phyloP scores from a whole-genome alignment of 2,888 invertebrate genomes.

The Archips xylosteana region DNA sequence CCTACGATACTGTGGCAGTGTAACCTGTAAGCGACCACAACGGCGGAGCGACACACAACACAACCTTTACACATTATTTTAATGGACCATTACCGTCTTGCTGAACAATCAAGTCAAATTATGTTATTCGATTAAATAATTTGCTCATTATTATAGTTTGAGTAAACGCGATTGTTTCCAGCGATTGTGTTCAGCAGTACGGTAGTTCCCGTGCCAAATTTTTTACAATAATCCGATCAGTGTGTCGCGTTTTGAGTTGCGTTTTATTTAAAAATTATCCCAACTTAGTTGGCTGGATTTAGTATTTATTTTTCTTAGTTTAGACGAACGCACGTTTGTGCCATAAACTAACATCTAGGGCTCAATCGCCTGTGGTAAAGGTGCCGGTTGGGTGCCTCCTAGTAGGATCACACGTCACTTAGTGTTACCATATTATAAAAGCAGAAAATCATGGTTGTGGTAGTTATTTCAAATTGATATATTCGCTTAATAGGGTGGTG shows the following conservation, averaged over 20 bases:
- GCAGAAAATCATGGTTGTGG: slow-evolving; percentile 83
- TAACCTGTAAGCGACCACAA: slow-evolving; percentile 91
- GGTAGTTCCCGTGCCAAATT: slow-evolving; percentile 72
- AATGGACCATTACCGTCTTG: slow-evolving; percentile 67
- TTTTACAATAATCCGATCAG: slow-evolving; percentile 46
- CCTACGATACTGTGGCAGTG: slow-evolving; percentile 99
- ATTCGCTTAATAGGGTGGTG: slow-evolving; percentile 73
- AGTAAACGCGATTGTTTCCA: slow-evolving; percentile 45
- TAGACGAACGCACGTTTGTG: slow-evolving; percentile 62
- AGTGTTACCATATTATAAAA: slow-evolving; percentile 72
- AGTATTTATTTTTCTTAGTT: slow-evolving; percentile 59
- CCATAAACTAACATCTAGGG: slow-evolving; percentile 56
- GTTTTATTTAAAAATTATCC: slow-evolving; percentile 73
- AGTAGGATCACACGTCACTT: slow-evolving; percentile 60
- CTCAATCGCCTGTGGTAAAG: slow-evolving; percentile 56
- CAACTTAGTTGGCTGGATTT: slow-evolving; percentile 81
- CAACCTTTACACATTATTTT: slow-evolving; percentile 49
- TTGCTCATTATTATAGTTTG: slow-evolving; percentile 35
- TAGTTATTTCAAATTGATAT: slow-evolving; percentile 83
- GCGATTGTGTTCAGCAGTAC: slow-evolving; percentile 63
- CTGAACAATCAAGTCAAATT: slow-evolving; percentile 50
- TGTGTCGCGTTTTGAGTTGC: slow-evolving; percentile 71
- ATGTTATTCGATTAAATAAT: slow-evolving; percentile 10
- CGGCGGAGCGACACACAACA: slow-evolving; percentile 55
- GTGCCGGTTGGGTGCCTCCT: slow-evolving; percentile 59